Evolutionary conservation across 2,888 invertebrate species (phyloP).

Genomic region (Torymus texanus): DNA sequence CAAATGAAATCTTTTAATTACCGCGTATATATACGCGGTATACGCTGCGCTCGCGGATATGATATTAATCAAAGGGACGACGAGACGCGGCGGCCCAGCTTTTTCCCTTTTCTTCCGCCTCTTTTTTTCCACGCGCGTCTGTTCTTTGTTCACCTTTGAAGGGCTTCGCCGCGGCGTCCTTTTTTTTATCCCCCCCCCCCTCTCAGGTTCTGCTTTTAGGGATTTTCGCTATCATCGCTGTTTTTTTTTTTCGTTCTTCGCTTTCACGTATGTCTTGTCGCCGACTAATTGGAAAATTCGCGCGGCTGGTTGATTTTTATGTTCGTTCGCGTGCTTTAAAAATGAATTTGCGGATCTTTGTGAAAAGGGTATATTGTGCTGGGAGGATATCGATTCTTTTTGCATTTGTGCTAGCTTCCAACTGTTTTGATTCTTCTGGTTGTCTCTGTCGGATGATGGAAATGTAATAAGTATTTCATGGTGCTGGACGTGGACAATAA

Average conservation of each 20-base stretch:
- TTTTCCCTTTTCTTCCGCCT: conserved; percentile 41
- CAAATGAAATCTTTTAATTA: conserved; percentile 63
- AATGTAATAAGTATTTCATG: too few species aligned
- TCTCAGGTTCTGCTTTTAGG: neutral
- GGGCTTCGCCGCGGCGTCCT: conserved; percentile 1
- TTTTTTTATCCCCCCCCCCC: conserved; percentile 16
- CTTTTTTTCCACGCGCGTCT: neutral
- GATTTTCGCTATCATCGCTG: neutral
- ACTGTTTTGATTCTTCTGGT: too few species aligned
- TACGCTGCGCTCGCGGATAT: conserved; percentile 53
- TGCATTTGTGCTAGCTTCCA: too few species aligned
- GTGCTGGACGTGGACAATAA: too few species aligned
- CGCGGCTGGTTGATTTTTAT: neutral
- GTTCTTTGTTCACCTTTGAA: conserved; percentile 21
- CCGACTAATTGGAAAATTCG: neutral
- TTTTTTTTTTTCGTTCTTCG: neutral
- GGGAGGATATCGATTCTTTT: too few species aligned
- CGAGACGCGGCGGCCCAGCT: conserved; percentile 20
- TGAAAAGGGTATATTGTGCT: too few species aligned
- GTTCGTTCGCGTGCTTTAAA: conserved; percentile 7
- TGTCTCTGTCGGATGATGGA: too few species aligned
- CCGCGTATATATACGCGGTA: conserved; percentile 7
- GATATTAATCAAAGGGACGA: conserved; percentile 64
- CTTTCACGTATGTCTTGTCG: too few species aligned
- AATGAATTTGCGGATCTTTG: too few species aligned